phyloP scores from a whole-genome alignment of 2,888 invertebrate genomes.

The Epistrophella euchroma region DNA sequence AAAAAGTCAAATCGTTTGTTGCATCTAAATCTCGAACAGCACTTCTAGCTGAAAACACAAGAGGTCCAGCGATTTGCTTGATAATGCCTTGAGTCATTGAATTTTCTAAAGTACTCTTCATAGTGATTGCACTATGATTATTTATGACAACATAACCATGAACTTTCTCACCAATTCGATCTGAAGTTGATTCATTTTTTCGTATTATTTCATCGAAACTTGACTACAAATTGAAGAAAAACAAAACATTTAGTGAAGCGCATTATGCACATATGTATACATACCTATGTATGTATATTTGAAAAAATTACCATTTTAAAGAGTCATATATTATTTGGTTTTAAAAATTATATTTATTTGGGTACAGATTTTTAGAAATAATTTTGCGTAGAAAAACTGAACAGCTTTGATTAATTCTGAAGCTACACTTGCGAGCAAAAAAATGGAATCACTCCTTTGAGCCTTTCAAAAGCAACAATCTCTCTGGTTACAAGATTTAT shows the following conservation, averaged over 20 bases:
- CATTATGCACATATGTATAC: neutral
- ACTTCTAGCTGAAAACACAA: conserved; percentile 80
- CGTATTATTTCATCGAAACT: conserved; percentile 79
- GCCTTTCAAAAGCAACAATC: too few species aligned
- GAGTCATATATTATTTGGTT: neutral
- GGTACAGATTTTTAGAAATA: too few species aligned
- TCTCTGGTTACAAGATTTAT: too few species aligned
- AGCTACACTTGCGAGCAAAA: too few species aligned
- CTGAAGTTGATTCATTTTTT: conserved; percentile 78
- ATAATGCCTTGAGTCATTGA: conserved; percentile 80
- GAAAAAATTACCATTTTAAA: neutral
- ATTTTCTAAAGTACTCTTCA: conserved; percentile 80
- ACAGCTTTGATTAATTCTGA: too few species aligned
- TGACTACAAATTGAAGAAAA: conserved; percentile 61
- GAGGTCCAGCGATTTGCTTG: conserved; percentile 78
- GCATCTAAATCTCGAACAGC: conserved; percentile 81
- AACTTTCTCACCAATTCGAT: conserved; percentile 80
- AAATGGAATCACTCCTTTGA: too few species aligned
- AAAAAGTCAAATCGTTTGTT: conserved; percentile 80
- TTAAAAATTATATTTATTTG: too few species aligned
- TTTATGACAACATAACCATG: conserved; percentile 80
- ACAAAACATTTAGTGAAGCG: neutral
- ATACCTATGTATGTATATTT: too few species aligned
- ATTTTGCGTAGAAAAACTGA: too few species aligned
- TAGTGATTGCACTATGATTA: conserved; percentile 78